Conservation (phyloP, 2,797 vertebrate species). For the Holocentrus rufus region DNA sequence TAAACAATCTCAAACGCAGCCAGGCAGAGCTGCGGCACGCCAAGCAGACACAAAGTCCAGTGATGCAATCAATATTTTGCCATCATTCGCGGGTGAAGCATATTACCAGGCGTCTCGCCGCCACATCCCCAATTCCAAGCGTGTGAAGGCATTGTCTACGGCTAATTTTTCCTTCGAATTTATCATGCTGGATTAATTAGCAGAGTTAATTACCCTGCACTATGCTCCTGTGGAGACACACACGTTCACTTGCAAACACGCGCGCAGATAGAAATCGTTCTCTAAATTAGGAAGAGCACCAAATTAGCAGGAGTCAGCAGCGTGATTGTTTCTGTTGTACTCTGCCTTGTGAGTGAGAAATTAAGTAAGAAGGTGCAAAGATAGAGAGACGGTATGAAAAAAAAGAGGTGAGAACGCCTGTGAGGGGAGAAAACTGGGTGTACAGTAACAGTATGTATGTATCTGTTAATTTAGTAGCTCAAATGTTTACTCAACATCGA, state of each 20-base stretch:
- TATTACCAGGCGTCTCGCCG: constrained; percentile 6
- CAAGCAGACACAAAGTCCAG: constrained; percentile 31
- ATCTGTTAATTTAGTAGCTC: too few species aligned
- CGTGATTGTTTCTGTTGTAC: constrained; percentile 44
- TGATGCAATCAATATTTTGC: constrained; percentile 50
- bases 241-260: constrained; percentile 10
- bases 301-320: constrained; percentile 49
- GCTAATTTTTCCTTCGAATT: constrained; percentile 39
- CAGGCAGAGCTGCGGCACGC: background rate
- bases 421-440: background rate
- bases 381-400: background rate
- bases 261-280: constrained; percentile 46
- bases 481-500: too few species aligned
- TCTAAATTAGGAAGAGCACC: constrained; percentile 35
- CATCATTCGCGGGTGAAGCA: constrained; percentile 35
- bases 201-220: constrained; percentile 53
- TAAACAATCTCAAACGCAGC: constrained; percentile 29
- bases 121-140: constrained; percentile 3
- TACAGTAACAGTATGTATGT: too few species aligned
- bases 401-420: background rate
- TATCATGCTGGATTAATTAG: constrained; percentile 61
- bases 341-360: constrained; percentile 11
- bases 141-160: constrained; percentile 29
- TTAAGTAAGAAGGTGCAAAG: constrained; percentile 8
- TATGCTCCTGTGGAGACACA: constrained; percentile 15